These are phyloP conservation scores for Pseudomyrmex gracilis DNA, from an alignment of 1,140 invertebrate genomes.

Conservation along the genomic window DNA sequence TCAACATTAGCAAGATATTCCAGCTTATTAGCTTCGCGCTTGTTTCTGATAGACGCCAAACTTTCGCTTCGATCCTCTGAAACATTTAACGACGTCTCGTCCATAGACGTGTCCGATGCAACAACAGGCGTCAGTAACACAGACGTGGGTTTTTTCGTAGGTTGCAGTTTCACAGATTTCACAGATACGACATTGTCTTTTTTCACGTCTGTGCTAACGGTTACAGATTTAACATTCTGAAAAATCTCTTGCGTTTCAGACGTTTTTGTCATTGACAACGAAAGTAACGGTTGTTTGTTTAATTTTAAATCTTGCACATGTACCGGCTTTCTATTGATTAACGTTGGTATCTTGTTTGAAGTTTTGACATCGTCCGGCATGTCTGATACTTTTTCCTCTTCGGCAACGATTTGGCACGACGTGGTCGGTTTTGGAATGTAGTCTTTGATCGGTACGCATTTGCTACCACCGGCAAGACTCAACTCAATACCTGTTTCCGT, in stretches of 20 bases:
- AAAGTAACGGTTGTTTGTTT: slow-evolving; percentile 76
- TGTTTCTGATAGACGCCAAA: neutral
- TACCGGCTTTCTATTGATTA: slow-evolving; percentile 75
- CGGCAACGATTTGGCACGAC: neutral
- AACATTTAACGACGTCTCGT: slow-evolving; percentile 47
- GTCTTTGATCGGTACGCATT: slow-evolving; percentile 62
- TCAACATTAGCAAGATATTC: neutral
- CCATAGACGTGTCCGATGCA: slow-evolving; percentile 62
- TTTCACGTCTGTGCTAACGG: slow-evolving; percentile 4
- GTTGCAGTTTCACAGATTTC: slow-evolving; percentile 75
- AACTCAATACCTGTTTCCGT: slow-evolving; percentile 72
- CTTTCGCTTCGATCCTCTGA: neutral
- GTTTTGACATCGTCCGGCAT: slow-evolving; percentile 74
- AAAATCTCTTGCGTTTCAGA: slow-evolving; percentile 64
- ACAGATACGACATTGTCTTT: slow-evolving; percentile 36
- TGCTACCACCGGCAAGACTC: neutral
- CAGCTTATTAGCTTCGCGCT: neutral
- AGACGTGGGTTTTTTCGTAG: slow-evolving; percentile 66
- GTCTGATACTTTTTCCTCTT: slow-evolving; percentile 60
- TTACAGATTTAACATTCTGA: slow-evolving; percentile 76
- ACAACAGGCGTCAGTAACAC: slow-evolving; percentile 49
- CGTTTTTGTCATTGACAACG: slow-evolving; percentile 54
- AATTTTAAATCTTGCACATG: slow-evolving; percentile 73
- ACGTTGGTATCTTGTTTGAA: slow-evolving; percentile 76
- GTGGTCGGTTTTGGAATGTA: slow-evolving; percentile 41